These are phyloP conservation scores for Drosophila neonasuta DNA, from an alignment of 2,888 invertebrate species.

Conservation along the genomic window DNA sequence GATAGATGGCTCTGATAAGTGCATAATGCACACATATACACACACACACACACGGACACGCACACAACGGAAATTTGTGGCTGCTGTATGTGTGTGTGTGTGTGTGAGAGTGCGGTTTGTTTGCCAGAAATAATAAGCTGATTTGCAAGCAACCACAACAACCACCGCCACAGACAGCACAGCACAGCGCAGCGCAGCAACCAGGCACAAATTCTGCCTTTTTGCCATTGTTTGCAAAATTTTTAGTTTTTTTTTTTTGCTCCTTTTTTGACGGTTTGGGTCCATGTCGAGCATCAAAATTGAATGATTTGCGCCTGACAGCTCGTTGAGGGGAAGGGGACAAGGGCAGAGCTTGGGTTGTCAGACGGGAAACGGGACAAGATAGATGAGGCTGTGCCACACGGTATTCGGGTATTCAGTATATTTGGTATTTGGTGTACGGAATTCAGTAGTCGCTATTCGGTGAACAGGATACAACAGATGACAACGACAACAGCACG, in stretches of 20 bases:
- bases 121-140: conserved; percentile 54
- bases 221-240: conserved; percentile 45
- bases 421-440: background rate
- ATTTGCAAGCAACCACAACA: conserved; percentile 52
- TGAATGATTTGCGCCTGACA: conserved; percentile 57
- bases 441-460: background rate
- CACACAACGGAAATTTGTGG: conserved; percentile 61
- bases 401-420: background rate
- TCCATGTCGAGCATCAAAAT: conserved; percentile 43
- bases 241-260: conserved; percentile 21
- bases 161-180: conserved; percentile 9
- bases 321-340: conserved; percentile 9
- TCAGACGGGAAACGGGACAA: conserved; percentile 18
- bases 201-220: conserved; percentile 33
- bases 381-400: conserved; percentile 29
- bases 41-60: background rate
- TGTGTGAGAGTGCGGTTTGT: conserved; percentile 28
- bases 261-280: conserved; percentile 8
- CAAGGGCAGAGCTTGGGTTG: background rate
- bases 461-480: conserved; percentile 38
- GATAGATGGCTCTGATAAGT: conserved; percentile 73
- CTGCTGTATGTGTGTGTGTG: conserved; percentile 23
- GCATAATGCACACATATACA: conserved; percentile 60
- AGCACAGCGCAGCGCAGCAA: conserved; percentile 3
- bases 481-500: conserved; percentile 33